phyloP scores from a whole-genome alignment of 2,888 invertebrate genomes.

The Ypsolopha scabrella region DNA sequence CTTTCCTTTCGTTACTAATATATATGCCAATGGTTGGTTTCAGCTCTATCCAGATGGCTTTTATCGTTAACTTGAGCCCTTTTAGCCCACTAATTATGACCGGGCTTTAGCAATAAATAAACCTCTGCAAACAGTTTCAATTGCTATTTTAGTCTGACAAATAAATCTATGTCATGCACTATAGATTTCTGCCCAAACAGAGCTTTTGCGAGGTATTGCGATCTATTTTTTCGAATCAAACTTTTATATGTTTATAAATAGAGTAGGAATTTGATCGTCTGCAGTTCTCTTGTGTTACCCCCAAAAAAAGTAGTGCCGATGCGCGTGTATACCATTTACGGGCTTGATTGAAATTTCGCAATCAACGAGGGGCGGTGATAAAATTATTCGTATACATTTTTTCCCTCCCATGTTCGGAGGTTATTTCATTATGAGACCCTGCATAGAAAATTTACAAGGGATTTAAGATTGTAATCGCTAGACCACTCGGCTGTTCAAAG shows the following conservation, averaged over 20 bases:
- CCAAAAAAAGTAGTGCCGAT: constrained; percentile 65
- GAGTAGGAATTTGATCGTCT: neutral
- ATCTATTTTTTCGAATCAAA: neutral
- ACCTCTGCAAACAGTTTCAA: constrained; percentile 35
- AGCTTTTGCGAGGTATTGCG: constrained; percentile 1
- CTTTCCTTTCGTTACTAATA: too few relatives aligned
- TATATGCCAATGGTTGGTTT: neutral
- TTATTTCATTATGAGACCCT: constrained; percentile 54
- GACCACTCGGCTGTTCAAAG: constrained; percentile 65
- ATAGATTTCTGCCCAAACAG: constrained; percentile 42
- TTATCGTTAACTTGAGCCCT: constrained; percentile 34
- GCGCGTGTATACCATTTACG: constrained; percentile 64
- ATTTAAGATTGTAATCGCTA: constrained; percentile 62
- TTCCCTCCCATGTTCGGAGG: constrained; percentile 45
- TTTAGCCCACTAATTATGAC: constrained; percentile 47
- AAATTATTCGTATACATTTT: constrained; percentile 67
- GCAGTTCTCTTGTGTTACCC: constrained; percentile 29
- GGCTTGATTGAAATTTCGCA: constrained; percentile 68
- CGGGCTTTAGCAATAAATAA: constrained; percentile 44
- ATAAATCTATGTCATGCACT: constrained; percentile 63
- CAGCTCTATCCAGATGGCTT: constrained; percentile 34
- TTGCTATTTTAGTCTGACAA: constrained; percentile 57
- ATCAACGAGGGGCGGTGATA: constrained; percentile 63
- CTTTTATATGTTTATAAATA: neutral
- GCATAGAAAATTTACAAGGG: constrained; percentile 64